Base-by-base conservation (phyloP, 1,140 invertebrate species). In the Nymphalis io region DNA sequence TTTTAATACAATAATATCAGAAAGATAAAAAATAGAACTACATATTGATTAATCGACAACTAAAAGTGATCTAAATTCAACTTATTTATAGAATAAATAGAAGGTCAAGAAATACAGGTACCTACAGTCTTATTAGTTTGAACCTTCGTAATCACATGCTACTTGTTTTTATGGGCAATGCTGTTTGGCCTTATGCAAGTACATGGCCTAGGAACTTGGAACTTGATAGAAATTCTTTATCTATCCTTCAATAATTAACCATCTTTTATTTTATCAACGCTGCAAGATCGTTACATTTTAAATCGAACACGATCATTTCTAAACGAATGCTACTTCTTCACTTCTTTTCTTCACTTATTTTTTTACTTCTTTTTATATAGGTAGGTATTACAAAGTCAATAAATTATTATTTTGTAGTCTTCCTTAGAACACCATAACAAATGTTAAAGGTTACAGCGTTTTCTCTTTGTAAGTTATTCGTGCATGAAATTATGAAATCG, bases 171-270 rank as follows among this genome's bases (percentile, higher is more conserved):
- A 81, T 74, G 73, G 74, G 62, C 69, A 75, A 59, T 51, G 60
- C 65, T 61, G 51, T 67, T 60, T 68, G 76, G 74, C 79, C 74
- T 83, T 75, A 72, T 58, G 40, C 68, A 71, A 73, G 73, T 62
- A 76, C 78, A 79, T 72, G 75, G 72, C 70, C 53, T 75, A 60
- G 59, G 69, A 55, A 68, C 65, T 67, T 61, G 38, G 59, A 66
- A 58, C 70, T 68, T 48, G 80, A 73, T 82, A 76, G 68, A 81
- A 78, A 73, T 73, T 73, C 73, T 75, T 80, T 63, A 71, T 48
- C 69, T 82, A 82, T 74, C 76, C 75, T 79, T 79, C 72, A 78
- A 74, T 60, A 53, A 44, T 61, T 44, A 76, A 72, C 69, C 27
- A 60, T 62, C 58, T 68, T 27, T 53, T 12, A 48, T 16, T 60